Evolutionary conservation across 1,140 invertebrate genomes (phyloP).

Genomic region (Calephelis nemesis): DNA sequence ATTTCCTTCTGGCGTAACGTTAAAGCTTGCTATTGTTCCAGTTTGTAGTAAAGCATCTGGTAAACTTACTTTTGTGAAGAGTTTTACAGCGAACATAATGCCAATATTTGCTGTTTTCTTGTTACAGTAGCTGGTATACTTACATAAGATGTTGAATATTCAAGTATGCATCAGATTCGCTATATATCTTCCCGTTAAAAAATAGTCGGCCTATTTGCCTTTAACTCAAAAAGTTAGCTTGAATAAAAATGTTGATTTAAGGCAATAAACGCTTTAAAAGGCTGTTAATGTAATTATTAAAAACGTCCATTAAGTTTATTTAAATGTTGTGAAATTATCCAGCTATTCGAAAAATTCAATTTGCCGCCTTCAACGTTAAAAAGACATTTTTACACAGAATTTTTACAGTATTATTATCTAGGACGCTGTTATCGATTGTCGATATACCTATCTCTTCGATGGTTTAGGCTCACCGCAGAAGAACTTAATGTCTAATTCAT

Average conservation of each 20-base stretch:
- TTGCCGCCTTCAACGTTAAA: constrained; percentile 3
- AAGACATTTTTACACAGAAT: constrained; percentile 6
- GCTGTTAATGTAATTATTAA: constrained; percentile 6
- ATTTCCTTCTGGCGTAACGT: too few species aligned
- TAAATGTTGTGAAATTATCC: background rate
- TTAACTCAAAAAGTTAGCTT: too few species aligned
- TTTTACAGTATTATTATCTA: constrained; percentile 9
- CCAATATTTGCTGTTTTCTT: too few species aligned
- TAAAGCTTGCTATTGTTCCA: too few species aligned
- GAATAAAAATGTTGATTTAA: background rate
- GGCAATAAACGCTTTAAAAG: constrained; percentile 11
- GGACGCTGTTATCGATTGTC: constrained; percentile 8
- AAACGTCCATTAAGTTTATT: constrained; percentile 3
- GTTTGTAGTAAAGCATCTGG: too few species aligned
- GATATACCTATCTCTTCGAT: background rate
- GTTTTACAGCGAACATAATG: too few species aligned
- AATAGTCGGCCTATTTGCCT: too few species aligned
- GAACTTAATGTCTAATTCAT: background rate
- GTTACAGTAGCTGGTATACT: too few species aligned
- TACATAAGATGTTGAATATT: too few species aligned
- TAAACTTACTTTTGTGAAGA: too few species aligned
- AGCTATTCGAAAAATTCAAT: constrained; percentile 14
- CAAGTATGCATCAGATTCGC: too few species aligned
- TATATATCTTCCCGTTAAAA: too few species aligned
- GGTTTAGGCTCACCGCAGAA: background rate